Conservation (phyloP, 2,888 invertebrate genomes). For the Epinotia demarniana region DNA sequence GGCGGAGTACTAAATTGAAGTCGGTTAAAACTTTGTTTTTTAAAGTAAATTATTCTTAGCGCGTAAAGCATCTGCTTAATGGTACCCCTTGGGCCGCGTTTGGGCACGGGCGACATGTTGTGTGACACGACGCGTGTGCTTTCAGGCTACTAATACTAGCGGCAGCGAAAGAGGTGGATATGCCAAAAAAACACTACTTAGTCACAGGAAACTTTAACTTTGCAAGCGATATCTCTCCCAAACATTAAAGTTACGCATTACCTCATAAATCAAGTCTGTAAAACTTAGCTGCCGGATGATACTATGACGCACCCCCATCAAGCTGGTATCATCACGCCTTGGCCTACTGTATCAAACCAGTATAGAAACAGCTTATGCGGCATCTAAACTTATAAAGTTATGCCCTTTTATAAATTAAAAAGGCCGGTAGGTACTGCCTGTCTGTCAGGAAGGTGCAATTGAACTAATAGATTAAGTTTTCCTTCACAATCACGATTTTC, state of each 20-base stretch:
- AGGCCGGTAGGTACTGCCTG: conserved; percentile 44
- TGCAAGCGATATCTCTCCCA: background rate
- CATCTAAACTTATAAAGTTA: background rate
- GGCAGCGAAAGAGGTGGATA: no score
- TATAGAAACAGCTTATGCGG: background rate
- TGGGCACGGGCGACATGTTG: no score
- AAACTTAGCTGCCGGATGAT: conserved; percentile 6
- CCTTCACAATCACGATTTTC: conserved; percentile 73
- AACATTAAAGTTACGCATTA: background rate
- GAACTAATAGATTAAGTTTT: conserved; percentile 63
- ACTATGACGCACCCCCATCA: conserved; percentile 31
- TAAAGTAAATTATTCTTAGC: no score
- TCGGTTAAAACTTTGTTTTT: no score
- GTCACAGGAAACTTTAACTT: background rate
- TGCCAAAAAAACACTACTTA: no score
- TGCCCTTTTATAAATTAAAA: background rate
- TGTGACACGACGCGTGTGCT: no score
- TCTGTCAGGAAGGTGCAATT: conserved; percentile 62
- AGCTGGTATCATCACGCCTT: conserved; percentile 35
- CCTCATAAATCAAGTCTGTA: conserved; percentile 11
- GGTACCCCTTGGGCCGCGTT: no score
- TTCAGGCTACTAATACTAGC: no score
- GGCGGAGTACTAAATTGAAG: no score
- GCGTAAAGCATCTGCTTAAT: no score
- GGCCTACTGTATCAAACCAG: conserved; percentile 23